Conservation (phyloP, 2,797 vertebrate species). For the Parauchenoglanis ngamensis region DNA sequence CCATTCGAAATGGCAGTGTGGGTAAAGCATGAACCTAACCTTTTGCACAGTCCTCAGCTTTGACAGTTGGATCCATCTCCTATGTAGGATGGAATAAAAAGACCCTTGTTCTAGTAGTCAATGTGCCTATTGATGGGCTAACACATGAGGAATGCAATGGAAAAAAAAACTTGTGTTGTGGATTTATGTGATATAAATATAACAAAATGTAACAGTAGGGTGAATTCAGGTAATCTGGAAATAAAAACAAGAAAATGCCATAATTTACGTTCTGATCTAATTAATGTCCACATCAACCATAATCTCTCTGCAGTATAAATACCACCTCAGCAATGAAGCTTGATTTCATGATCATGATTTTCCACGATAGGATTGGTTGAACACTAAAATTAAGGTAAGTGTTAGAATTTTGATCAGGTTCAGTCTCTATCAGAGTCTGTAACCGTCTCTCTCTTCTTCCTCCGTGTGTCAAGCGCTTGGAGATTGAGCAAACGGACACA, state of each 20-base stretch:
- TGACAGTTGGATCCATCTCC: conserved; percentile 21
- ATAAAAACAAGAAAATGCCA: neutral
- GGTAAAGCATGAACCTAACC: neutral
- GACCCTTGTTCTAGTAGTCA: conserved; percentile 44
- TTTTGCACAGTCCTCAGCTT: neutral
- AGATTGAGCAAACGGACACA: no score
- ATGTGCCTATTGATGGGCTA: conserved; percentile 27
- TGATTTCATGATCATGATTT: neutral
- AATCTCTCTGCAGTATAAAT: neutral
- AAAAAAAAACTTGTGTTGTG: neutral
- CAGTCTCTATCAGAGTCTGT: no score
- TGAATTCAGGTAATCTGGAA: neutral
- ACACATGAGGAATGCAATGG: neutral
- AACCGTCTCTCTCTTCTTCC: no score
- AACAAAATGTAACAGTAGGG: neutral
- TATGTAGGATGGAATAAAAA: conserved; percentile 15
- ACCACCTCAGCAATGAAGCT: neutral
- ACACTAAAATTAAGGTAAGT: neutral
- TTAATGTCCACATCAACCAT: neutral
- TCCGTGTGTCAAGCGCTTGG: no score
- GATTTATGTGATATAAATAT: neutral
- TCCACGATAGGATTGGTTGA: neutral
- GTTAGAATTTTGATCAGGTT: no score
- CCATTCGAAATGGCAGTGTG: neutral
- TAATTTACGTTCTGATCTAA: neutral